Evolutionary conservation across 53 echinoderm and acorn worm genomes (phyloP).

Genomic region (Echinarachnius parma): DNA sequence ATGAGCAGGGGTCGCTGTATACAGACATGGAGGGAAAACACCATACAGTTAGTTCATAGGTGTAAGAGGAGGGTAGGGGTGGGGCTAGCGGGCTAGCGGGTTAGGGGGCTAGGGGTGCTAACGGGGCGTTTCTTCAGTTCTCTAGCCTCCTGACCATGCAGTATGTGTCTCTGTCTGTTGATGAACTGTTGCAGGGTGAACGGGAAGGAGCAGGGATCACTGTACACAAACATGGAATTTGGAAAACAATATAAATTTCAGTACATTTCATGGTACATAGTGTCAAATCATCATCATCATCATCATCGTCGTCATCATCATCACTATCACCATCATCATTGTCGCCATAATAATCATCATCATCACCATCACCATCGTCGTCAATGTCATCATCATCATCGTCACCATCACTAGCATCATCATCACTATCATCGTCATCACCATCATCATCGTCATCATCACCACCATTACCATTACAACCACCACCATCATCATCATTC

Average conservation of each 20-base stretch:
- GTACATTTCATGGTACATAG: no score
- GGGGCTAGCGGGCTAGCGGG: no score
- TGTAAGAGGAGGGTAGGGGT: no score
- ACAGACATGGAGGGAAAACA: background rate
- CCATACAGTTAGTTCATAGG: no score
- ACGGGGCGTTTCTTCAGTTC: slow-evolving; percentile 86
- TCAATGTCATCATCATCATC: background rate
- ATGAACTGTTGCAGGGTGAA: slow-evolving; percentile 84
- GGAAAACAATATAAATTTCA: no score
- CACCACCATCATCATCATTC: no score
- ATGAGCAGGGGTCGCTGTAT: slow-evolving; percentile 94
- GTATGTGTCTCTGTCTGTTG: slow-evolving; percentile 74
- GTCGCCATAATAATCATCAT: background rate
- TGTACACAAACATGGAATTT: slow-evolving; percentile 26
- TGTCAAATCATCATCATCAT: background rate
- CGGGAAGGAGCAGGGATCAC: slow-evolving; percentile 95
- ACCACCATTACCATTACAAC: background rate
- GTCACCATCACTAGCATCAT: background rate
- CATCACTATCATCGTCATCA: background rate
- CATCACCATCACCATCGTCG: background rate
- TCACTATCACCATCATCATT: background rate
- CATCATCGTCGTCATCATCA: background rate
- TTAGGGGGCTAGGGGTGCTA: no score
- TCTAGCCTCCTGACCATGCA: slow-evolving; percentile 83
- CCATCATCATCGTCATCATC: background rate